These are phyloP conservation scores for Valencia hispanica DNA, from an alignment of 2,797 vertebrate species.

Conservation along the genomic window DNA sequence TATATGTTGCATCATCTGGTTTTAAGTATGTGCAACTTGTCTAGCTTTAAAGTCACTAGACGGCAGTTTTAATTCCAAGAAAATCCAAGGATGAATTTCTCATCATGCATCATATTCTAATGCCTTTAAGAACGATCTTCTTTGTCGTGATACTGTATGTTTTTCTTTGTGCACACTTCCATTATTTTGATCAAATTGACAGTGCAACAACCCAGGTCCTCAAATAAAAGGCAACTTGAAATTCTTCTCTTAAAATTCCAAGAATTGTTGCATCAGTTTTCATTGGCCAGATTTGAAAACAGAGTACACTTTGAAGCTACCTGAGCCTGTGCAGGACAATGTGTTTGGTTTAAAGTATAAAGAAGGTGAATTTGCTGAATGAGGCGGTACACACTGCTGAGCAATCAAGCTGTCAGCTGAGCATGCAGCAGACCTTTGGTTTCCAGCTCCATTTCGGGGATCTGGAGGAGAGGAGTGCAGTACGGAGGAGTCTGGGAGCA, in stretches of 20 bases:
- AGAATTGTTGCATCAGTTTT: background rate
- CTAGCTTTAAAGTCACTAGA: background rate
- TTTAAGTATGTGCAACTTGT: conserved; percentile 6
- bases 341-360: conserved; percentile 4
- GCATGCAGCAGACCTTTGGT: conserved; percentile 50
- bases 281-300: background rate
- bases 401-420: conserved; percentile 67
- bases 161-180: background rate
- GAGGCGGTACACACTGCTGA: conserved; percentile 46
- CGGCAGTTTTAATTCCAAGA: conserved; percentile 4
- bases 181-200: background rate
- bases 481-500: conserved; percentile 57
- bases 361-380: conserved; percentile 11
- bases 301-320: background rate
- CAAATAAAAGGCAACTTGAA: background rate
- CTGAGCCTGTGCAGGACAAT: background rate
- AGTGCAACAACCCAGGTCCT: background rate
- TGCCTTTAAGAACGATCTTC: conserved; percentile 2
- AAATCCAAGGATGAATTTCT: background rate
- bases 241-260: background rate
- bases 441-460: conserved; percentile 31
- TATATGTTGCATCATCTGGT: conserved; percentile 8
- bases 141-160: background rate
- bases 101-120: background rate
- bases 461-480: conserved; percentile 50